Evolutionary conservation across 2,888 invertebrate genomes (phyloP), one percentile per base, ranked within the genome.

Genomic region (Agrochola macilenta): DNA sequence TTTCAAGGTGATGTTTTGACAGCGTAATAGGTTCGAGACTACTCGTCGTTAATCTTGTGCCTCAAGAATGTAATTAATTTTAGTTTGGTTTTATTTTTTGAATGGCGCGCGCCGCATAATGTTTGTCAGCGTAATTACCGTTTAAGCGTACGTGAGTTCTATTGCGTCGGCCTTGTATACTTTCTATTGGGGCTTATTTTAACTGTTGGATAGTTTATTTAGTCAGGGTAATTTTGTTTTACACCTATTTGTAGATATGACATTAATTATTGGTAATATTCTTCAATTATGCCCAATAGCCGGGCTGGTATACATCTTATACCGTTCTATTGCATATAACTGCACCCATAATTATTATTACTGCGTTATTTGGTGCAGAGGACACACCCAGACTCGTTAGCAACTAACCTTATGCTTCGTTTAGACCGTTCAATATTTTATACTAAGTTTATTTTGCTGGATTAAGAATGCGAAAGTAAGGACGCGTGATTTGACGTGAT

Each of bases 311-410:
- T 85, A 87, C 87, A 88, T 91, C 89, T 90, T 90, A 91, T 89
- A 90, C 89, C 87, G 90, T 92, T 91, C 90, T 89, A 93, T 92
- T 94, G 93, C 93, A 93, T 90, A 92, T 93, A 93, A 94, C 94
- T 95, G 94, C 95, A 93, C 94, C 94, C 89, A 94, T 94, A 95
- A 95, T 95, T 95, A 95, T 95, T 93, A 93, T 93, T 91, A 92
- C 91, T 90, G 90, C 91, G 93, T 93, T 95, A 95, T 96, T 94
- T 95, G 95, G 96, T 95, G 92, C 95, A 94, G 90, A 91, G 93
- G 95, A 95, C 96, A 95, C 96, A 95, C 96, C 96, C 95, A 94
- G 92, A 94, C 95, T 95, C 93, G 96, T 95, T 96, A 95, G 93
- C 92, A 92, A 92, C 92, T 94, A 93, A 94, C 93, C 92, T 94